Evolutionary conservation across 2,797 vertebrate genomes (phyloP), one percentile per base, ranked within the genome.

Genomic region (Argentina silus): DNA sequence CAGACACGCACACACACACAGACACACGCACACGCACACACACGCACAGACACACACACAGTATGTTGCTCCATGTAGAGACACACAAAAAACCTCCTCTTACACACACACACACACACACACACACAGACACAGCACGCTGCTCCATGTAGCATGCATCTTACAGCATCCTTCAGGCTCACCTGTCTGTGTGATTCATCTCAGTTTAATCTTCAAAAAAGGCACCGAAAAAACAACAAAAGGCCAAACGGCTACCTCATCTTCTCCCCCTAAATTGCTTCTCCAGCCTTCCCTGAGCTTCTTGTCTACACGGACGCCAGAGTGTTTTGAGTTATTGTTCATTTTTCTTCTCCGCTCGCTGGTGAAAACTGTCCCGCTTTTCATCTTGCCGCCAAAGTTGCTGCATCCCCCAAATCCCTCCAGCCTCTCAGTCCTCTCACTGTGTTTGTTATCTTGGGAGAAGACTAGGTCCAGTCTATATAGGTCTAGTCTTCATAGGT

Each of bases 101-200:
- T n/a, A n/a, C n/a, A n/a, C n/a, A n/a, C n/a, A n/a, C n/a, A n/a
- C n/a, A n/a, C n/a, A n/a, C n/a, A n/a, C n/a, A n/a, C n/a, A n/a
- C n/a, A n/a, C n/a, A n/a, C n/a, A n/a, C n/a, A n/a, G n/a, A n/a
- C n/a, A n/a, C n/a, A n/a, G n/a, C n/a, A n/a, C n/a, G n/a, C n/a
- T n/a, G n/a, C n/a, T n/a, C n/a, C n/a, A n/a, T n/a, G n/a, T n/a
- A n/a, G n/a, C n/a, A n/a, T n/a, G n/a, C 63, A 77, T 21, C 75
- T 84, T 65, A 61, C 53, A 66, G 65, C 68, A 60, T 81, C 72
- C 65, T 65, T 81, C 68, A 77, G 36, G 7, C 71, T 75, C 62
- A 75, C 57, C 81, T 77, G 67, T 80, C 73, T 17, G 47, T 36
- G n/a, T 68, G 60, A 68, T 75, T 82, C 77, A 11, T 76, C 70